phyloP scores from a whole-genome alignment of 1,140 invertebrate species.

The Pemphigus obesinymphae region DNA sequence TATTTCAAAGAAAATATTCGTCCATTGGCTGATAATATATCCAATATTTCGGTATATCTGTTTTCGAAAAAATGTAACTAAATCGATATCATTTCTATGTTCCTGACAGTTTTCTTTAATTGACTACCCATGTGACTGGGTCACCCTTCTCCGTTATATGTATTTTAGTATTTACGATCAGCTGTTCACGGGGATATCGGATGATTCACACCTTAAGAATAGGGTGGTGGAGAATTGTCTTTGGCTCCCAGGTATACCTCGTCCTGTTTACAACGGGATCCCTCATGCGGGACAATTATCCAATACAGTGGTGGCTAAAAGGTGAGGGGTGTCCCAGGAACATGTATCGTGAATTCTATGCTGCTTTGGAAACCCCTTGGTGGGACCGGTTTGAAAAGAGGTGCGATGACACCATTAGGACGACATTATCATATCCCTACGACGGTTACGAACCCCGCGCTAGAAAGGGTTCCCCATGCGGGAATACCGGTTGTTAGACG shows the following conservation, averaged over 20 bases:
- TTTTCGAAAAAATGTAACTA: neutral
- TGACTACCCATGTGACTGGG: no score
- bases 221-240: constrained; percentile 28
- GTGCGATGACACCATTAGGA: constrained; percentile 41
- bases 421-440: constrained; percentile 40
- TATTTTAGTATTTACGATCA: constrained; percentile 31
- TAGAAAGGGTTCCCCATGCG: constrained; percentile 31
- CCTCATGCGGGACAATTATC: constrained; percentile 37
- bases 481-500: constrained; percentile 32
- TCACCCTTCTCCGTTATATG: neutral
- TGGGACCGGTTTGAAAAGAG: constrained; percentile 13
- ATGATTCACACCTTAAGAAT: constrained; percentile 41
- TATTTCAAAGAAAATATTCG: neutral
- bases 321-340: no score
- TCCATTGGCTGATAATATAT: neutral
- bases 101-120: neutral
- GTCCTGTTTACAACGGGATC: constrained; percentile 30
- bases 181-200: constrained; percentile 30
- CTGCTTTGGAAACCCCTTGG: neutral
- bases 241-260: neutral
- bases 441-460: constrained; percentile 5
- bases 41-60: neutral
- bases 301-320: constrained; percentile 8
- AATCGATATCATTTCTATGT: neutral
- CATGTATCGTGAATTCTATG: neutral